Base-by-base conservation (phyloP, 2,113 vertebrate species). In the Callipepla californica region DNA sequence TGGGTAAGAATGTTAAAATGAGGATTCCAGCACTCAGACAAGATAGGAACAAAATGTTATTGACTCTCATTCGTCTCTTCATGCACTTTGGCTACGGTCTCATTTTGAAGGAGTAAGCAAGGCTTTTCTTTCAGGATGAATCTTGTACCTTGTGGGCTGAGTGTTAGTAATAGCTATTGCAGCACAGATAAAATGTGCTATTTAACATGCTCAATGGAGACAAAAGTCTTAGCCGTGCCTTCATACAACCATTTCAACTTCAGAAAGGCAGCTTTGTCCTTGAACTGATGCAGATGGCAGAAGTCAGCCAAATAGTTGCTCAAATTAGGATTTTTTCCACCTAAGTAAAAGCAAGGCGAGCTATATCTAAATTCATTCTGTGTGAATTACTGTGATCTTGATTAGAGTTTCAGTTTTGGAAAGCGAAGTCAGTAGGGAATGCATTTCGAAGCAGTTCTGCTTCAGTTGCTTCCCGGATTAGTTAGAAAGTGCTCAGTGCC, bases 241-340 rank as follows among this genome's bases (percentile, higher is more conserved):
- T 44, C 62, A 19, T 44, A 32, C 36, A 85, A 30, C 1, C 6
- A 70, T 25, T 45, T 13, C 45, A 81, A 36, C 30, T 89, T 20
- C 38, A 83, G 58, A 42, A 88, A 92, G 26, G 32, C 62, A 28
- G 32, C 70, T 87, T 90, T 72, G n/a, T 90, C 66, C 80, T 93
- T 75, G 55, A 85, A 17, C 21, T 26, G 57, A 48, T 59, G 69
- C 21, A 32, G 50, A 36, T 69, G 23, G 22, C 22, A 92, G 32
- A 89, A 57, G 40, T 66, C 80, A 40, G 61, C 50, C 67, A 85
- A 32, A 65, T 14, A 17, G 23, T 45, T 48, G 21, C 20, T 73
- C 48, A 32, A 47, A 74, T 6, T 62, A 18, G 1, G 34, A 30
- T 26, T 70, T 78, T 76, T 40, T 79, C 51, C 7, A 9, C 9